Base-by-base conservation (phyloP, 2,888 invertebrate genomes). In the Dryocosmus kuriphilus region DNA sequence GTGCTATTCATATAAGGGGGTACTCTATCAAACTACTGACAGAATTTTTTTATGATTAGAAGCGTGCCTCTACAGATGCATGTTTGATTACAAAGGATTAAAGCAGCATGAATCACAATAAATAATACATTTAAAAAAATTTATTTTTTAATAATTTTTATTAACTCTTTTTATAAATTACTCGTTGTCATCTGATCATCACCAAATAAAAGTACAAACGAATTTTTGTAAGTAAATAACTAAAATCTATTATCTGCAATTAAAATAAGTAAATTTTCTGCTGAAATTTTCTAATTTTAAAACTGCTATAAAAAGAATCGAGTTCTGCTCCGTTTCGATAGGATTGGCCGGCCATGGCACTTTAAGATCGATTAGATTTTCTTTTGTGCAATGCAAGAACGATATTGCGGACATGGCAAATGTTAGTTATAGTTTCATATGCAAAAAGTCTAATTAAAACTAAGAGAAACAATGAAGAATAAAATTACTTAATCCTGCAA, bases 1-100 rank as follows among this genome's bases (percentile, higher is more conserved):
- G 83, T 89, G 90, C 84, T 88, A 88, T 24, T 84, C 86, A 82
- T 90, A 88, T 83, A 77, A 85, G 82, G 79, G 82, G 79, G 81
- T 83, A 88, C 89, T 90, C 87, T 86, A 86, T 87, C 83, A 79
- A 77, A 30, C 55, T 74, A 67, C 62, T 62, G 82, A 88, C 87
- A 85, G 88, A 87, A 86, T 87, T 88, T 57, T 24, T 88, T 88
- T 86, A 86, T 86, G 85, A 88, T 88, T 83, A 86, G 83, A 85
- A 86, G 86, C 41, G 67, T 46, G 24, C 24, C 57, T 24, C 67
- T 6, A 30, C 46, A 51, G 46, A 41, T 30, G 27, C 46, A n/a
- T 67, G 27, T 57, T 24, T 57, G 24, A 57, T 9, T 11, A 57
- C 11, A 22, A 4, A 51, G n/a, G 19, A 65, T 27, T 14, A 22